These are phyloP conservation scores for Pseudomyrmex pallidus DNA, from an alignment of 1,140 invertebrate species.

Conservation along the genomic window DNA sequence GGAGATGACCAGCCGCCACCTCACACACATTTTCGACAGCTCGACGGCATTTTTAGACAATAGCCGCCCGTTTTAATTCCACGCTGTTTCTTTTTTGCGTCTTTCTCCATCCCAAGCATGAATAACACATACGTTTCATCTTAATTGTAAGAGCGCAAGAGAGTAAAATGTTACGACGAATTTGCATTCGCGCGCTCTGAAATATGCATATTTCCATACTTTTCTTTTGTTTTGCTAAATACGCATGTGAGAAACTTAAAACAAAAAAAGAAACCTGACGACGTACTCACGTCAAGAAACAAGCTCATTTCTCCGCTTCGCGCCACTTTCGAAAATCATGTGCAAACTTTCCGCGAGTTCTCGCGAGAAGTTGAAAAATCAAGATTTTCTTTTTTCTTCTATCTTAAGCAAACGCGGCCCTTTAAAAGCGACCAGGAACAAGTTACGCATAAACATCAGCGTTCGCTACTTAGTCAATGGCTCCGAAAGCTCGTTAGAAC, in stretches of 20 bases:
- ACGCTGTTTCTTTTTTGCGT: not conserved
- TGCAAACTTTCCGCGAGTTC: too few species aligned
- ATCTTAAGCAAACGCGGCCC: not conserved
- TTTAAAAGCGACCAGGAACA: slow-evolving; percentile 7
- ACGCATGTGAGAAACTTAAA: not conserved
- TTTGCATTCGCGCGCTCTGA: slow-evolving; percentile 12
- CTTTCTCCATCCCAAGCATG: not conserved
- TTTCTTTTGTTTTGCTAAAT: not conserved
- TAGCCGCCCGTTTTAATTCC: not conserved
- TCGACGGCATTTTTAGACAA: not conserved
- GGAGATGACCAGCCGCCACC: not conserved
- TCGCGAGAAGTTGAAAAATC: not conserved
- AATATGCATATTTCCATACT: not conserved
- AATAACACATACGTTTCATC: slow-evolving; percentile 13
- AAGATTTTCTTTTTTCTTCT: not conserved
- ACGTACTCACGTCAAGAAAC: not conserved
- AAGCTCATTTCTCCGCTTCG: not conserved
- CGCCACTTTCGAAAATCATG: not conserved
- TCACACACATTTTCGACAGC: not conserved
- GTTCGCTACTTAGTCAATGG: slow-evolving; percentile 61
- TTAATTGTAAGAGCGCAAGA: not conserved
- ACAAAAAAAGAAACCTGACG: too few species aligned
- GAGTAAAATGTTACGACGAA: slow-evolving; percentile 12
- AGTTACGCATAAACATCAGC: slow-evolving; percentile 39
- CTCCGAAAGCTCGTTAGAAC: slow-evolving; percentile 70